A percentile compares a stretch with the other conserved stretches of the same genome.
phyloP scores from a whole-genome alignment of 2,113 vertebrate genomes.

The Perca flavescens region DNA sequence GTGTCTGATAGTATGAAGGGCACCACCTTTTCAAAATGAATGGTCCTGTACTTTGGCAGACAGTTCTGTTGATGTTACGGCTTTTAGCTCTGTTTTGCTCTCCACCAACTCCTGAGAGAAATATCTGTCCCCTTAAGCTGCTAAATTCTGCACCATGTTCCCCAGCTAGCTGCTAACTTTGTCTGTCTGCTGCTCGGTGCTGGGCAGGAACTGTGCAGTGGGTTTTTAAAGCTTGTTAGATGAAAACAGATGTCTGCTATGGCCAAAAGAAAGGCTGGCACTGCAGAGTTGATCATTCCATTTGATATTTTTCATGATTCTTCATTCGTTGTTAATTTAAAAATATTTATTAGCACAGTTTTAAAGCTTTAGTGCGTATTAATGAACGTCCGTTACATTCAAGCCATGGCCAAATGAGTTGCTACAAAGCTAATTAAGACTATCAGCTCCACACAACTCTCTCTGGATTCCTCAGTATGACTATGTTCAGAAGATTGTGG shows the following conservation, averaged over 20 bases:
- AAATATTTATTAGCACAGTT: too few species aligned
- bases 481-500: too few species aligned
- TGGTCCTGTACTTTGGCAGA: background rate
- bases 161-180: background rate
- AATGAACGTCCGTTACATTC: too few species aligned
- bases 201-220: background rate
- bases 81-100: slow-evolving; percentile 1
- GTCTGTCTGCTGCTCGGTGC: background rate
- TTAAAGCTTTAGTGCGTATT: too few species aligned
- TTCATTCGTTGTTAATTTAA: too few species aligned
- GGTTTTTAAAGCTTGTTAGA: background rate
- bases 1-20: background rate
- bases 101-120: background rate
- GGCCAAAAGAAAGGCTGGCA: background rate
- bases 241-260: background rate
- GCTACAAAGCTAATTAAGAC: too few species aligned
- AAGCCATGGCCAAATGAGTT: too few species aligned
- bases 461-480: too few species aligned
- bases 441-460: too few species aligned
- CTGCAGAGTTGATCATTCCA: too few species aligned
- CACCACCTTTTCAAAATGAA: background rate
- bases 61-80: background rate
- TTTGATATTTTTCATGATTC: too few species aligned
- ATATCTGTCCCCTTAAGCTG: background rate
- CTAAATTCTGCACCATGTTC: background rate